phyloP scores from a whole-genome alignment of 2,113 vertebrate genomes.

The Orycteropus afer region DNA sequence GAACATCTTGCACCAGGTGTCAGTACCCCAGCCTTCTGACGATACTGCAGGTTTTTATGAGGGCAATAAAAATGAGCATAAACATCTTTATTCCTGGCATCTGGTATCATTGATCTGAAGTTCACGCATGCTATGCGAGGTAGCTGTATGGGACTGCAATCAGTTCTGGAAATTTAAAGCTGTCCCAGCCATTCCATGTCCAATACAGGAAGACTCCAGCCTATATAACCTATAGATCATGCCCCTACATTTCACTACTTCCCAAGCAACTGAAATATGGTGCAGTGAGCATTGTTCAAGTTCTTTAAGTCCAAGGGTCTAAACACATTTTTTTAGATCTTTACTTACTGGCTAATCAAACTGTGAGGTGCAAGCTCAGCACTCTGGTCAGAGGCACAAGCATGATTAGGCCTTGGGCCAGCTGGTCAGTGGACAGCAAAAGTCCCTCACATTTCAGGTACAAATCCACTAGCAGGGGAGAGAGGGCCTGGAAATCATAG shows the following conservation, averaged over 20 bases:
- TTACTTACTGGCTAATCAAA: background rate
- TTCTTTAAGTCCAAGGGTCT: background rate
- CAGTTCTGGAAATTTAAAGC: background rate
- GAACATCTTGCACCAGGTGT: background rate
- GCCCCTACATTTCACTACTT: background rate
- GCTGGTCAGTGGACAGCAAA: no score
- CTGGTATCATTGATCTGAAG: background rate
- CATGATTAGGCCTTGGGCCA: rapidly evolving
- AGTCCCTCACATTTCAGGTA: background rate
- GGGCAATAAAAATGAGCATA: background rate
- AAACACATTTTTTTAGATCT: background rate
- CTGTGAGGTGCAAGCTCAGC: background rate
- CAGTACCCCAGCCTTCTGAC: background rate
- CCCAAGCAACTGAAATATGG: background rate
- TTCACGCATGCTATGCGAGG: background rate
- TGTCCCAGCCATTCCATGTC: background rate
- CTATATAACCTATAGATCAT: rapidly evolving
- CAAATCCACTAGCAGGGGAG: background rate
- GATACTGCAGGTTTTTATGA: background rate
- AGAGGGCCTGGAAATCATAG: background rate
- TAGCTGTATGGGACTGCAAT: background rate
- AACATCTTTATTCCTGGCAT: background rate
- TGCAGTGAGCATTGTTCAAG: background rate
- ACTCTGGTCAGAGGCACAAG: background rate
- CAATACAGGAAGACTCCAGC: background rate